Evolutionary conservation across 1,140 invertebrate genomes (phyloP), one percentile per base, ranked within the genome.

Genomic region (Lithobius niger): DNA sequence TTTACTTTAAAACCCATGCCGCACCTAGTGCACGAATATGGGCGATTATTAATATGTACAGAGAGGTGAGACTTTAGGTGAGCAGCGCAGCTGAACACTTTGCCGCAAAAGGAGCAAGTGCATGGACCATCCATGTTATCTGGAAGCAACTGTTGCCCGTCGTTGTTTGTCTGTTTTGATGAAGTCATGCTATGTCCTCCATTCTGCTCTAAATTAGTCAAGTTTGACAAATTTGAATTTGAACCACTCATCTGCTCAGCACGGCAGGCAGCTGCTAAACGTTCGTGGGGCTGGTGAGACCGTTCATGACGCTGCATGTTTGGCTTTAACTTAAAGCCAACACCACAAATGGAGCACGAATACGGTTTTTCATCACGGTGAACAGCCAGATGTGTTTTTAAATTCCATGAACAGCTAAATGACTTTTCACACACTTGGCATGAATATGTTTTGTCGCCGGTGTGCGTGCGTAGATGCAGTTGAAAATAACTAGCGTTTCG

Each of bases 231-330:
- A 10, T 6, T 36, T 6, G 31, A 36, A 45, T 6, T 45, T 4
- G 4, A 13, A 19, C 4, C 22, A 4, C 19, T 13, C 3, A 18
- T 10, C 43, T 6, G 43, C 4, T 4, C 4, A 45, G 6, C 4
- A 36, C n/a, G 31, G 31, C 31, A 36, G 18, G 4, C 31, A 10
- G 31, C 31, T 36, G 6, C n/a, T 36, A 36, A n/a, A 16, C 18
- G 16, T 19, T 45, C 43, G 4, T 45, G 43, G 3, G 18, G 43
- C 18, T 19, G 43, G 22, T 50, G 48, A 13, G 48, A 50, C 27
- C 48, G 3, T 27, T 50, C 48, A 27, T 50, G 48, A 22, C 48
- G 10, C 21, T 50, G 48, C 48, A 50, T 50, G 48, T 50, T 50
- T 4, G 48, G 24, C 27, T 50, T 50, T 50, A 50, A 26, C 25